Evolutionary conservation across 2,113 vertebrate species (phyloP).

Genomic region (Mesoclemmys tuberculata): DNA sequence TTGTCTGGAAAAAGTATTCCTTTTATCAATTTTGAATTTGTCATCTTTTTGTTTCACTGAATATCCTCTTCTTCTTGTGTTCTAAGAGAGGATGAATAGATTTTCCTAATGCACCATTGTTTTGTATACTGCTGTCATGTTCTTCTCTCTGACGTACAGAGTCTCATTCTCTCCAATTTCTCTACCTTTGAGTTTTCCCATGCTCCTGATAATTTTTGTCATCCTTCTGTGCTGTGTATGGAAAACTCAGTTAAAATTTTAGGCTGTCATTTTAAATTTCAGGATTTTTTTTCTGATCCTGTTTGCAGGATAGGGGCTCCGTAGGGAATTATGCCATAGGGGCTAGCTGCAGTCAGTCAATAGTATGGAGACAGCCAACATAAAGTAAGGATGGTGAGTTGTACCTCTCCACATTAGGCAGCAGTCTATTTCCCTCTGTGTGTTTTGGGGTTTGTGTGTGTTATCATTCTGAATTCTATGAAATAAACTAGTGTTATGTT

Average conservation of each 20-base stretch:
- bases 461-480: too few species aligned
- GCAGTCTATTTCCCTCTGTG: background rate
- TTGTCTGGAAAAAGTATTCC: background rate
- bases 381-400: background rate
- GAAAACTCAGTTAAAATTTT: background rate
- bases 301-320: background rate
- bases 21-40: background rate
- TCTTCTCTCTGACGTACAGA: background rate
- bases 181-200: background rate
- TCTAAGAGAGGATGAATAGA: background rate
- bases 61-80: background rate
- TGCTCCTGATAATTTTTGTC: background rate
- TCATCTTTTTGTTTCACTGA: background rate
- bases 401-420: background rate
- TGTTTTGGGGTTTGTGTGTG: too few species aligned
- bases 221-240: background rate
- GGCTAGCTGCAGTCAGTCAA: background rate
- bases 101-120: background rate
- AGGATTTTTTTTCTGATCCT: background rate
- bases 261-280: background rate
- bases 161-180: background rate
- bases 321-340: too few species aligned
- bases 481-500: too few species aligned
- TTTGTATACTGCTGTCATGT: too few species aligned
- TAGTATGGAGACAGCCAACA: background rate